Conservation (phyloP, 2,888 invertebrate genomes). For the Hypolimnas misippus region DNA sequence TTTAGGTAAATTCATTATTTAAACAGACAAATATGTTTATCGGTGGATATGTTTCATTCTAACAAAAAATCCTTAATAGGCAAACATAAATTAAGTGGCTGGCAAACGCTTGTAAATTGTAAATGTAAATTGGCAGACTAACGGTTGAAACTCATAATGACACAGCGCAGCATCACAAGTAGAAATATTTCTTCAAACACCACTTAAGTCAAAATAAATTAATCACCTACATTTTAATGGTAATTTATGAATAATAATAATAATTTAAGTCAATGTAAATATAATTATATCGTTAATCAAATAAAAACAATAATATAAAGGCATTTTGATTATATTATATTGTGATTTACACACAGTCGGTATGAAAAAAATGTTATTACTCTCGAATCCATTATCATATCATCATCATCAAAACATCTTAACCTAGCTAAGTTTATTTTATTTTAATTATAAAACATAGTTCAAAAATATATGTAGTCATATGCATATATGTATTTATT, state of each 20-base stretch:
- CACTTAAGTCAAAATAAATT: background rate
- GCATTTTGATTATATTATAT: too few species aligned
- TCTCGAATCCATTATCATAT: too few species aligned
- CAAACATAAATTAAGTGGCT: conserved; percentile 33
- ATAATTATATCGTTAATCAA: background rate
- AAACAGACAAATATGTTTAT: conserved; percentile 16
- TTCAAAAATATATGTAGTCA: too few species aligned
- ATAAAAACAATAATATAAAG: too few species aligned
- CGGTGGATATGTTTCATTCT: conserved; percentile 1
- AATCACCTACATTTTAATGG: background rate
- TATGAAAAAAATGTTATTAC: too few species aligned
- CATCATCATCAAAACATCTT: too few species aligned
- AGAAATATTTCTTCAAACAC: background rate
- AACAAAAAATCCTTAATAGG: conserved; percentile 25
- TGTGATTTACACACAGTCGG: too few species aligned
- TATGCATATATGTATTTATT: too few species aligned
- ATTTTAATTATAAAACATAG: too few species aligned
- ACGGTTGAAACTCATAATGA: conserved; percentile 21
- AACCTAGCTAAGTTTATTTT: too few species aligned
- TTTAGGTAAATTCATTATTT: conserved; percentile 1
- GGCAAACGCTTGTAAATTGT: conserved; percentile 31
- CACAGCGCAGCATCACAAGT: background rate
- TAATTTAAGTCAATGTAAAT: background rate
- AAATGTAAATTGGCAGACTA: conserved; percentile 31
- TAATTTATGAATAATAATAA: background rate